Base-by-base conservation (phyloP, 2,113 vertebrate genomes). In the Dolichotis patagonum region DNA sequence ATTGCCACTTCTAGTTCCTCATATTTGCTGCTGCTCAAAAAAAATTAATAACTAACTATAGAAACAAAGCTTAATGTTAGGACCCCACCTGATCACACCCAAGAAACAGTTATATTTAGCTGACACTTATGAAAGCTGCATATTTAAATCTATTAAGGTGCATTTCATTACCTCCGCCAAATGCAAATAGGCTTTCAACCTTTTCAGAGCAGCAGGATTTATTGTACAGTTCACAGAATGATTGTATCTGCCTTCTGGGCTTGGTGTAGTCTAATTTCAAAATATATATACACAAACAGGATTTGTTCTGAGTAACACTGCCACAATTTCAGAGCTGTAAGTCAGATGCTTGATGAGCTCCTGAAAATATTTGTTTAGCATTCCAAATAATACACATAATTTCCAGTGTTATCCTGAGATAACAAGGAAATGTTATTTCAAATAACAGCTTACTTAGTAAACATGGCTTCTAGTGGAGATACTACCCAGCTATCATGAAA, bases 131-230 rank as follows among this genome's bases (percentile, higher is more conserved):
- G 97, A 98, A 97, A 0, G 0, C 10, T 90, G 90, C 96, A 85
- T 94, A 91, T 97, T 97, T 97, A 96, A 97, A 90, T 96, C 92
- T 97, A 97, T 98, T 98, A 98, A 98, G 97, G 98, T 98, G 91
- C 86, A 91, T 97, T 98, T 98, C 97, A 98, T 97, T 98, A 97
- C 88, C 75, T 97, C 20, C 20, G n/a, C 73, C 94, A 97, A 97
- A 98, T 97, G 96, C 94, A 98, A 98, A 96, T 96, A 98, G 30
- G 77, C 77, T 97, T 98, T 98, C 96, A 97, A 93, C 92, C 96
- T 98, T 98, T 98, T 95, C 97, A 98, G 88, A 97, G 88, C 38
- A 93, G 80, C 92, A 98, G 97, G 96, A 98, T 98, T 98, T 98
- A 98, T 96, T 58, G 46, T 85, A 96, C 82, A 91, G 52, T 96